Percentiles rank a stretch among this genome's conserved stretches.
Conservation (phyloP, 2,113 vertebrate genomes). For the Condylura cristata region DNA sequence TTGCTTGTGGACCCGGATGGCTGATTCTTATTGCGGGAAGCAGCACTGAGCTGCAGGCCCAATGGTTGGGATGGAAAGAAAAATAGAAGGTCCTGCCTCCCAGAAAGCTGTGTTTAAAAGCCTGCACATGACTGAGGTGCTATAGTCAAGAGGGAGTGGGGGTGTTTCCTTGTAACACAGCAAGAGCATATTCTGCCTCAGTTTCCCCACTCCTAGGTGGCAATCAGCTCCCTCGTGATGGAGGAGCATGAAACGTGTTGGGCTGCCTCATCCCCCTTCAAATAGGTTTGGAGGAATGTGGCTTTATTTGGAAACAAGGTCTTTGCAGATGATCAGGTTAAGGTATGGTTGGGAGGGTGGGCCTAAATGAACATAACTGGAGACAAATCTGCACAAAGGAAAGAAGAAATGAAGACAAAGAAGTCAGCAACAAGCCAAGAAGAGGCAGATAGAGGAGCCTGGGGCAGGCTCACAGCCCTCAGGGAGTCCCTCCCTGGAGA, state of each 20-base stretch:
- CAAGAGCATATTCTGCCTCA: background rate
- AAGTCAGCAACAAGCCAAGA: background rate
- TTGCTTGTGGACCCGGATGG: background rate
- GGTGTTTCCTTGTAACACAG: background rate
- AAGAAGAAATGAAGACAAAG: background rate
- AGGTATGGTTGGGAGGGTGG: background rate
- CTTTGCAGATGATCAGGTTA: background rate
- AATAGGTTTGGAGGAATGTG: background rate
- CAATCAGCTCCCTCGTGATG: background rate
- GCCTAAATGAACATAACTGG: background rate
- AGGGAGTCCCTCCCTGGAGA: background rate
- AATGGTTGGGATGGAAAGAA: background rate
- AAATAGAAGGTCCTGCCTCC: background rate
- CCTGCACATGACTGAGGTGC: background rate
- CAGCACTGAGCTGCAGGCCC: background rate
- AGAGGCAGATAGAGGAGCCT: background rate
- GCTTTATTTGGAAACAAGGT: background rate
- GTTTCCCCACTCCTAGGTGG: background rate
- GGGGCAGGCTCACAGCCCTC: background rate
- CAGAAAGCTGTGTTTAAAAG: background rate
- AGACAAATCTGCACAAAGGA: background rate
- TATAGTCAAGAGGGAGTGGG: background rate
- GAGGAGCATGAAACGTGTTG: background rate
- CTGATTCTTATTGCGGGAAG: background rate
- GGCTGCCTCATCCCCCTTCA: background rate